These are phyloP conservation scores for Bombus huntii DNA, from an alignment of 1,140 invertebrate species.

Conservation along the genomic window DNA sequence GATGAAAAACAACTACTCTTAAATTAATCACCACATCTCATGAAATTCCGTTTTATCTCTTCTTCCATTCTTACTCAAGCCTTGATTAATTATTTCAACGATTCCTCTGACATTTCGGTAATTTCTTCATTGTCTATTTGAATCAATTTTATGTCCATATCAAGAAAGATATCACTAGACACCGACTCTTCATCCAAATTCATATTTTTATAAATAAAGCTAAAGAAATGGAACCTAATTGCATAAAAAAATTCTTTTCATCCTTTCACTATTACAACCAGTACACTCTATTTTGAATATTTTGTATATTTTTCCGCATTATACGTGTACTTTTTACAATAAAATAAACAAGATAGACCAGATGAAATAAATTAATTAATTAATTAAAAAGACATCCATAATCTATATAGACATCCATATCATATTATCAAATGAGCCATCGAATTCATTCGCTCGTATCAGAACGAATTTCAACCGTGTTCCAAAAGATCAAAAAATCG, in stretches of 20 bases:
- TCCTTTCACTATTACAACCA: too few relatives aligned
- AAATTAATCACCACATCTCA: neutral
- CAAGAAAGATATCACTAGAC: too few relatives aligned
- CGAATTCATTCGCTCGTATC: neutral
- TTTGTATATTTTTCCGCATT: neutral
- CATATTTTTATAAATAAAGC: too few relatives aligned
- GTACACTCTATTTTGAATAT: too few relatives aligned
- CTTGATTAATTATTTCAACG: neutral
- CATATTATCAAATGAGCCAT: too few relatives aligned
- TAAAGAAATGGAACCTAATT: too few relatives aligned
- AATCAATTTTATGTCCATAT: neutral
- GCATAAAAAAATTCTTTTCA: too few relatives aligned
- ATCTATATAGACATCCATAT: too few relatives aligned
- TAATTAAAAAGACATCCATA: neutral
- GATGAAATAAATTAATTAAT: neutral
- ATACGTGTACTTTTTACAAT: neutral
- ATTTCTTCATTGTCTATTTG: neutral
- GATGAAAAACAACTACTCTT: conserved; percentile 18
- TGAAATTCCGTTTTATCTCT: neutral
- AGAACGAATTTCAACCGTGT: neutral
- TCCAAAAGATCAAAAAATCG: neutral
- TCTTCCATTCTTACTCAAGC: neutral
- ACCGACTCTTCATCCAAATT: too few relatives aligned
- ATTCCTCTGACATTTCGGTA: neutral
- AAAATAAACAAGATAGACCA: neutral